Evolutionary conservation across 2,888 invertebrate genomes (phyloP), one percentile per base, ranked within the genome.

Genomic region (Neuroscelio doddi): DNA sequence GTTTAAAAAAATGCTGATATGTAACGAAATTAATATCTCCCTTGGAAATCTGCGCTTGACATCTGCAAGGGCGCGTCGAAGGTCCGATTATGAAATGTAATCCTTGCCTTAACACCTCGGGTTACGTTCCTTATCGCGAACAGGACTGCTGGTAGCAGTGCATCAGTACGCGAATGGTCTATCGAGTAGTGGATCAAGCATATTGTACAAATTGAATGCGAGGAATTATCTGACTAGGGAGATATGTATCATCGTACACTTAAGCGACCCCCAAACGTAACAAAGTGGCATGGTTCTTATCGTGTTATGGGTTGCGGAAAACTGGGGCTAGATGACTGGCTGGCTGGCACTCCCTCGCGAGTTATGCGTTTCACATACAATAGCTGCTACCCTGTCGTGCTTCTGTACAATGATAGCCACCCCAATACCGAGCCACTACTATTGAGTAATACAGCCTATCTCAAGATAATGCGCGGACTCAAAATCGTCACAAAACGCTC

Each of bases 261-360:
- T 80, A 81, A 79, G 74, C 77, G 76, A 71, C 62, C 76, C 78
- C 71, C 70, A 64, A 71, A 75, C 74, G 78, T 77, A 82, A 83
- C 83, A 82, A 83, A 83, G 81, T 82, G 81, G 79, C 79, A 78
- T 71, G 79, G 76, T 81, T 81, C 83, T 83, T 83, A 83, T 83
- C 83, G 79, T 75, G 79, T 81, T 82, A 81, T 73, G 71, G 75
- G 70, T 71, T 71, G 69, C 58, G 71, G 71, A 53, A 41, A 24
- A 24, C 41, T 26, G 26, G 53, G 45, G 42, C 52, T 44, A 39
- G 30, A 34, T 36, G 27, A 27, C n/a, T 50, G 63, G 38, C 38
- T 50, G 63, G 38, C 38, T 38, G 38, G 51, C 41, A 41, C 61
- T 69, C 68, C 66, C 68, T 67, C 69, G 64, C 69, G 66, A 70